A percentile compares a stretch with the other conserved stretches of the same genome.
Conservation (phyloP, 2,113 vertebrate species). For the Gymnarchus niloticus region DNA sequence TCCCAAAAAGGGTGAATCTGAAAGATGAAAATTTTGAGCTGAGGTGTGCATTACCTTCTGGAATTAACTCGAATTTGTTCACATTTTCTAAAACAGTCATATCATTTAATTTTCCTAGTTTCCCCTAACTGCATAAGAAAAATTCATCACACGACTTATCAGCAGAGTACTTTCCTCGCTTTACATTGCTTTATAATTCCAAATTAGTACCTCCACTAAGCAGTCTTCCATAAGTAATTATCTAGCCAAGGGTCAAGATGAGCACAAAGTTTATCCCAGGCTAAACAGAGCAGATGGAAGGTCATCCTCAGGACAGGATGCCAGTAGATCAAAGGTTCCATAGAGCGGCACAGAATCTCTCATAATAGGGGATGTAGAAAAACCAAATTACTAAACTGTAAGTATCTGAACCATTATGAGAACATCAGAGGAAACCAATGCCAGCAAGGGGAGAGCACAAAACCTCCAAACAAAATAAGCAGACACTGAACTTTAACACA, state of each 20-base stretch:
- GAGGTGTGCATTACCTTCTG: neutral
- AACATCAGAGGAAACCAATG: neutral
- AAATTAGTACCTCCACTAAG: neutral
- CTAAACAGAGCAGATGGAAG: neutral
- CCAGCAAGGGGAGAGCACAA: neutral
- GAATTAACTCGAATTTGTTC: neutral
- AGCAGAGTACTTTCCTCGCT: neutral
- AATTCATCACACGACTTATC: slow-evolving; percentile 6
- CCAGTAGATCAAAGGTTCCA: neutral
- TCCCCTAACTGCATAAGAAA: neutral
- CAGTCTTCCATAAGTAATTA: neutral
- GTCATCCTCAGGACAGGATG: neutral
- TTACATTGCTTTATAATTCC: neutral
- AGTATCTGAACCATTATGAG: neutral
- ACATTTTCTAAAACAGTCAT: neutral
- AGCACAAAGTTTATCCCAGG: neutral
- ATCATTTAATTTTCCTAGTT: neutral
- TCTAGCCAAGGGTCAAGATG: neutral
- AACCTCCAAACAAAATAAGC: neutral
- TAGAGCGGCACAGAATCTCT: neutral
- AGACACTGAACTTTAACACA: neutral
- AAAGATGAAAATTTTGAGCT: neutral
- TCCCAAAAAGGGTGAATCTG: neutral
- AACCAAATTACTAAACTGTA: neutral
- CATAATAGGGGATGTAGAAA: neutral